Evolutionary conservation across 2,113 vertebrate genomes (phyloP), one percentile per base, ranked within the genome.

Genomic region (Terrapene triunguis): DNA sequence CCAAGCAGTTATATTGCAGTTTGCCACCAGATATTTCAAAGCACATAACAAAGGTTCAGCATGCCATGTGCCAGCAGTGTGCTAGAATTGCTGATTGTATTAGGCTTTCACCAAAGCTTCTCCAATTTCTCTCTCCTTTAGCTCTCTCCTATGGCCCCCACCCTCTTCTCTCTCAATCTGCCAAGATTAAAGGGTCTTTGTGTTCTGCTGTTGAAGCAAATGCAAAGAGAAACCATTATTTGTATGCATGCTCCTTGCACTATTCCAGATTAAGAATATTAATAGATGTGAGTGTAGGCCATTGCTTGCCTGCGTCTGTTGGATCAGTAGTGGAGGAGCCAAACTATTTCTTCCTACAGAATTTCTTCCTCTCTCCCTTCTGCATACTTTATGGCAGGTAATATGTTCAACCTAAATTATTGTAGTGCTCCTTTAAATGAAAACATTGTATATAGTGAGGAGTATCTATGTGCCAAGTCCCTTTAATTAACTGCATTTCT

Each of bases 261-360:
- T 17, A 27, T 65, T 65, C 80, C 51, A 59, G n/a, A 17, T 21
- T 55, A 55, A 8, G 8, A 38, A 91, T 21, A 32, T 90, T 82
- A 11, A 6, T 47, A 42, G 32, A 1, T 4, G 6, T n/a, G 47
- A 2, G 7, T 13, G 7, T 13, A 25, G 57, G 21, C 2, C 27
- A 89, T 89, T 55, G 57, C 38, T 80, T 14, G 5, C 8, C 27
- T 16, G 80, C 51, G 3, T 0, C 42, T 81, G 3, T 35, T 78
- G 0, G 2, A 14, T 14, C 29, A 81, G 48, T 11, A 5, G 47
- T 19, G 27, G 62, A 27, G 47, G 10, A 55, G 54, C 22, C 54
- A 55, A 55, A 16, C 54, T 8, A 81, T 14, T 1, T 81, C 55
- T 80, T 89, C 76, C 38, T 12, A 21, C 89, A 79, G 62, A 59